Percentiles rank a stretch among this genome's conserved stretches.
phyloP scores from a whole-genome alignment of 2,113 vertebrate genomes.

The Hydrochoerus hydrochaeris region DNA sequence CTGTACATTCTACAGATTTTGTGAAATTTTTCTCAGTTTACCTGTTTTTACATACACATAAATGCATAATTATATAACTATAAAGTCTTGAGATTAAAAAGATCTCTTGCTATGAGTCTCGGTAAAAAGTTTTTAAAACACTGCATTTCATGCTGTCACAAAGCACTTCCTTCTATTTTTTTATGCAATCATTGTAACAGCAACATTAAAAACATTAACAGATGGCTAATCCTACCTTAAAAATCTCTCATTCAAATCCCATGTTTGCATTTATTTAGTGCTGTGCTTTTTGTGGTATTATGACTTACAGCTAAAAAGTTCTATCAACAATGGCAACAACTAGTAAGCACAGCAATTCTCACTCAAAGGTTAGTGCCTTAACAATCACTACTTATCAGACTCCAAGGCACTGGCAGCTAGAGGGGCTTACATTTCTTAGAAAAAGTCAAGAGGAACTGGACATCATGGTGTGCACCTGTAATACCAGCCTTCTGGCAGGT shows the following conservation, averaged over 20 bases:
- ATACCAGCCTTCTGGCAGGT: not conserved
- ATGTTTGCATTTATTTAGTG: constrained; percentile 18
- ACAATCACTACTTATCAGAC: not conserved
- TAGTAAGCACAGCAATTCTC: not conserved
- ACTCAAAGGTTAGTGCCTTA: not conserved
- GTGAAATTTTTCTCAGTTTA: not conserved
- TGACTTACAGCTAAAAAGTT: constrained; percentile 12
- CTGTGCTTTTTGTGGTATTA: not conserved
- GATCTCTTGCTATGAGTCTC: not conserved
- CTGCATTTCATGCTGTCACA: constrained; percentile 7
- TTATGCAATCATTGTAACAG: constrained; percentile 10
- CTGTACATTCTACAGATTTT: not conserved
- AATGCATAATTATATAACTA: not conserved
- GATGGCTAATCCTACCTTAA: constrained; percentile 45
- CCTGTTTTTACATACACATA: not conserved
- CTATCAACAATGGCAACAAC: not conserved
- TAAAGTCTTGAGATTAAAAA: constrained; percentile 23
- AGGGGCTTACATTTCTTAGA: not conserved
- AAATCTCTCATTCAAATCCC: constrained; percentile 26
- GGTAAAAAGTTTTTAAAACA: constrained; percentile 32
- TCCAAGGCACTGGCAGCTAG: not conserved
- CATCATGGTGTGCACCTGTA: not conserved
- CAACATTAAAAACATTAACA: constrained; percentile 50
- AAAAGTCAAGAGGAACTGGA: not conserved
- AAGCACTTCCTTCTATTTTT: constrained; percentile 31